phyloP scores from a whole-genome alignment of 2,797 vertebrate species.

The Lagorchestes hirsutus region DNA sequence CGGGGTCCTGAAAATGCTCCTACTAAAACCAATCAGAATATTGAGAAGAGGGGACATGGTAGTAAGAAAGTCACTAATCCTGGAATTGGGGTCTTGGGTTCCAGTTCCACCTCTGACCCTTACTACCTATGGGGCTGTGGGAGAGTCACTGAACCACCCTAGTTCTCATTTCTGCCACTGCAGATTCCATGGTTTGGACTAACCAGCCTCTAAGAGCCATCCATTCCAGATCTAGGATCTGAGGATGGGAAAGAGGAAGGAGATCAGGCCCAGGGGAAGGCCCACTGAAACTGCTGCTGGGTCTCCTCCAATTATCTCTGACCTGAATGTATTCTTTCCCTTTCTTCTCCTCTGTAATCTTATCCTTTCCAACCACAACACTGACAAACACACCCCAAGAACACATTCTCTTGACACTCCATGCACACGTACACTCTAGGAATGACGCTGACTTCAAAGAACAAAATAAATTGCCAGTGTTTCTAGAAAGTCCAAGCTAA shows the following conservation, averaged over 20 bases:
- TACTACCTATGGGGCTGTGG: background rate
- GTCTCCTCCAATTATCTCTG: background rate
- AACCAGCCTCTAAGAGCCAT: background rate
- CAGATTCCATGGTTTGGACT: background rate
- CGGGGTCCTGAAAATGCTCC: background rate
- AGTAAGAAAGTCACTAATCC: background rate
- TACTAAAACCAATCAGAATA: background rate
- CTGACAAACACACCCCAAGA: background rate
- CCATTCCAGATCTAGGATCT: background rate
- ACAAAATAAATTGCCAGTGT: background rate
- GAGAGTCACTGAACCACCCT: background rate
- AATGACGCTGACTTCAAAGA: constrained; percentile 43
- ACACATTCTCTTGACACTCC: background rate
- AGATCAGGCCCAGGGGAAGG: background rate
- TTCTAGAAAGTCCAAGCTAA: background rate
- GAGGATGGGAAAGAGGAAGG: background rate
- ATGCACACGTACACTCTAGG: background rate
- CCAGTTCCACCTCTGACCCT: background rate
- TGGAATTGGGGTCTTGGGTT: background rate
- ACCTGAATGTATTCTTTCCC: constrained; percentile 27
- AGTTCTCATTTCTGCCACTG: background rate
- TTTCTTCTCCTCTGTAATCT: constrained; percentile 46
- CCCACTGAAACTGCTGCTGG: background rate
- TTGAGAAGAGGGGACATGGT: background rate
- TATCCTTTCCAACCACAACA: constrained; percentile 41